Conservation (phyloP, 2,888 invertebrate species). For the Chironomus tentans region DNA sequence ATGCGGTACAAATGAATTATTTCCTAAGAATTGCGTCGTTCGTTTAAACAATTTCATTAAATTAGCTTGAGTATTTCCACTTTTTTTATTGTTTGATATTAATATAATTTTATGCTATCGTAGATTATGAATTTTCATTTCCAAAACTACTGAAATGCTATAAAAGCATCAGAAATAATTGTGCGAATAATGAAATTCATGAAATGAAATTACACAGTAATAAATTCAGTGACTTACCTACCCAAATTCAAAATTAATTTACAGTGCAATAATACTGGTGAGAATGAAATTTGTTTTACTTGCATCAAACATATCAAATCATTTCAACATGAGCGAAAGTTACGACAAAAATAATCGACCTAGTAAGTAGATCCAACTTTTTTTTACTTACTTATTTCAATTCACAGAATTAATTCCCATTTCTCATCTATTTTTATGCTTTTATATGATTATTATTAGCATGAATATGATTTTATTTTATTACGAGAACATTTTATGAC, state of each 20-base stretch:
- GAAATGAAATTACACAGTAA: not conserved
- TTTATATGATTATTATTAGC: too few relatives aligned
- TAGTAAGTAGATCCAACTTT: slow-evolving; percentile 31
- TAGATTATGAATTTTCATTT: slow-evolving; percentile 7
- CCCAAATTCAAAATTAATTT: not conserved
- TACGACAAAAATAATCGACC: slow-evolving; percentile 34
- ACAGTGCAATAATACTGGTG: slow-evolving; percentile 20
- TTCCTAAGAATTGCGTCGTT: not conserved
- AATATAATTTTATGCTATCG: not conserved
- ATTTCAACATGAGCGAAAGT: slow-evolving; percentile 31
- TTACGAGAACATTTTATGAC: too few relatives aligned
- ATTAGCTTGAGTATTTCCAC: not conserved
- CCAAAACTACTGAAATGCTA: not conserved
- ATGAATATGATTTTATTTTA: too few relatives aligned
- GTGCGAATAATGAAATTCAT: too few relatives aligned
- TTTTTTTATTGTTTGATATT: not conserved
- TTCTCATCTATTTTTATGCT: too few relatives aligned
- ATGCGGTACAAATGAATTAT: not conserved
- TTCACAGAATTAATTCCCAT: too few relatives aligned
- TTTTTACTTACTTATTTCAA: not conserved
- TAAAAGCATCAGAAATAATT: too few relatives aligned
- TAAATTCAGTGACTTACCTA: not conserved
- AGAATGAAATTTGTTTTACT: slow-evolving; percentile 22
- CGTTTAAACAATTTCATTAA: not conserved
- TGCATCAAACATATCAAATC: slow-evolving; percentile 29